Evolutionary conservation across 2,797 vertebrate species (phyloP), one percentile per base, ranked within the genome.

Genomic region (Chromobotia macracanthus): DNA sequence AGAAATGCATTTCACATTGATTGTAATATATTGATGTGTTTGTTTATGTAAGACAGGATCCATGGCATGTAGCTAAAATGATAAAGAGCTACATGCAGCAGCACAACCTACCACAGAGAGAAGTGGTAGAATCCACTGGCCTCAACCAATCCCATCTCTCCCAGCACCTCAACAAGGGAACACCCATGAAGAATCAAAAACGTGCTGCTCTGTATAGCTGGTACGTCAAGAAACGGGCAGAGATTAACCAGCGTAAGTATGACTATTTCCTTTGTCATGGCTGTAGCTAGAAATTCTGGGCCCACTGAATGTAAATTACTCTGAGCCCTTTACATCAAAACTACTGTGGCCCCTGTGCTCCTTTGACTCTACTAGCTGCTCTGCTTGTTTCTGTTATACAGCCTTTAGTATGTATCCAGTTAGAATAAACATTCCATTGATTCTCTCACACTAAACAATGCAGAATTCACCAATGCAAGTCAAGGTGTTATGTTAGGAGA

Each of bases 101-200:
- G 87, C 97, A 99, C 88, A 99, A 99, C 89, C 96, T 99, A 82
- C 98, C 97, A 0, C 98, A 99, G 89, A 90, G 97, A 48, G 98
- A 99, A 91, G 97, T 99, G 86, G 98, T 99, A 0, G 98, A 99
- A 88, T 97, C 98, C 61, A 99, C 98, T 0, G 97, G 98, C 12
- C 94, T 99, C 79, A 99, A 99, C 91, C 98, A 99, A 88, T 99
- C 98, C 19, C 98, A 99, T 89, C 95, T 99, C 80, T 99, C 98
- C 0, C 98, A 99, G 84, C 98, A 99, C 89, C 97, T 99, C 87
- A 99, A 99, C 94, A 99, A 99, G 89, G 97, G 98, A 83, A 99
- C 98, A 5, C 98, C 97, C 63, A 99, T 99, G 98, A 99, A 99
- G 92, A 99, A 97, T 63, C 97, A 98, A 82, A 99, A 99, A 88